A percentile compares a stretch with the other conserved stretches of the same genome.
These are phyloP conservation scores for Chrysoperla carnea DNA, from an alignment of 1,140 invertebrate genomes.

Conservation along the genomic window DNA sequence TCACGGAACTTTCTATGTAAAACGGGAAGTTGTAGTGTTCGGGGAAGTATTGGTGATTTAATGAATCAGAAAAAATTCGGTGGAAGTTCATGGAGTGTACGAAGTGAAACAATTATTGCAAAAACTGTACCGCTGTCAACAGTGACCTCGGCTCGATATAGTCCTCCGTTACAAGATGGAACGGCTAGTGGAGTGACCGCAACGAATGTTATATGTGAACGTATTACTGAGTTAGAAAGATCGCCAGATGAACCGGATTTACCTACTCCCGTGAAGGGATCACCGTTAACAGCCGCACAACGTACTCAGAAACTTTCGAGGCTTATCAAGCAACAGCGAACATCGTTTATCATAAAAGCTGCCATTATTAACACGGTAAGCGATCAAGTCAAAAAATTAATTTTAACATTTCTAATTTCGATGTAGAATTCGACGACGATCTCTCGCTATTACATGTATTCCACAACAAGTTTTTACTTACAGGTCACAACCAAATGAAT, in stretches of 20 bases:
- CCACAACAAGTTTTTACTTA: too few species aligned
- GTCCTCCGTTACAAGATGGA: slow-evolving; percentile 11
- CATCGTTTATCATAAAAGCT: slow-evolving; percentile 1
- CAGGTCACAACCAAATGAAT: too few species aligned
- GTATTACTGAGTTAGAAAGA: neutral
- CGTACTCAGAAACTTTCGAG: slow-evolving; percentile 43
- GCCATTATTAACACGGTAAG: slow-evolving; percentile 10
- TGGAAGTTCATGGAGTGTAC: slow-evolving; percentile 43
- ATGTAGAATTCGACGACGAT: too few species aligned
- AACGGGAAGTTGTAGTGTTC: slow-evolving; percentile 26
- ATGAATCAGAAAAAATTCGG: slow-evolving; percentile 59
- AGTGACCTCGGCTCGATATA: slow-evolving; percentile 32
- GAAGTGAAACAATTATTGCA: slow-evolving; percentile 45
- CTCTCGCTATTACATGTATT: too few species aligned
- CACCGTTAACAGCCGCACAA: slow-evolving; percentile 37
- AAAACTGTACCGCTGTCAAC: slow-evolving; percentile 51
- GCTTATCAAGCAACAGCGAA: slow-evolving; percentile 31
- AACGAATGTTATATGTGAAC: neutral
- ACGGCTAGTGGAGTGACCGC: neutral
- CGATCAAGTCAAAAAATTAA: slow-evolving; percentile 4
- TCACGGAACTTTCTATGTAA: slow-evolving; percentile 25
- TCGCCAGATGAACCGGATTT: slow-evolving; percentile 18
- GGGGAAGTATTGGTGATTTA: slow-evolving; percentile 54
- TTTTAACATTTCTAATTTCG: neutral
- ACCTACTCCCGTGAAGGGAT: slow-evolving; percentile 4